A percentile compares a stretch with the other conserved stretches of the same genome.
phyloP scores from a whole-genome alignment of 2,113 vertebrate genomes.

The Baryphthengus martii region DNA sequence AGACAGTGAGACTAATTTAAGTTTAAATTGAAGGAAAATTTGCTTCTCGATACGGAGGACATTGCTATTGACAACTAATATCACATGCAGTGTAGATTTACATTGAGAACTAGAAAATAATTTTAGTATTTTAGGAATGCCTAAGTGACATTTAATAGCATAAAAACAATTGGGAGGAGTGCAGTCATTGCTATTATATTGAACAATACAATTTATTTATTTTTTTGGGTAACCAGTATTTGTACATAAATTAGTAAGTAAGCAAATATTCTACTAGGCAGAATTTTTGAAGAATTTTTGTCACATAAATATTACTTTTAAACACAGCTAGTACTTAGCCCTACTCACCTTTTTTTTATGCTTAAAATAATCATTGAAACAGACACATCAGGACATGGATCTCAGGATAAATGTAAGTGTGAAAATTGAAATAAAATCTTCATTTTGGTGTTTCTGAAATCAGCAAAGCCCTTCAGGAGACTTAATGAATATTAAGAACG shows the following conservation, averaged over 20 bases:
- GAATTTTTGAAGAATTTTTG: background rate
- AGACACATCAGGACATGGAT: background rate
- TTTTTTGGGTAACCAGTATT: background rate
- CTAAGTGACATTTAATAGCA: background rate
- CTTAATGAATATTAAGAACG: slow-evolving; percentile 37
- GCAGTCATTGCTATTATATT: background rate
- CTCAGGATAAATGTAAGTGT: background rate
- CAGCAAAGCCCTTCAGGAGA: background rate
- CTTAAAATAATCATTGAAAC: slow-evolving; percentile 22
- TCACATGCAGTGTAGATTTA: background rate
- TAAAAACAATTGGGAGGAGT: background rate
- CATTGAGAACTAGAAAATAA: background rate
- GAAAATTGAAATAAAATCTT: slow-evolving; percentile 32
- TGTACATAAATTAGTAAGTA: background rate
- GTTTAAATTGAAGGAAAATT: background rate
- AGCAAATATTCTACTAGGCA: background rate
- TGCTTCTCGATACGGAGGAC: background rate
- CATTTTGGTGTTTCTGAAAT: background rate
- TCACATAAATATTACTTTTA: background rate
- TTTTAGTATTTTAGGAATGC: background rate
- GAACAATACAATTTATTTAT: background rate
- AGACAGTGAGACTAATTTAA: background rate
- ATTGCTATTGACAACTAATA: background rate
- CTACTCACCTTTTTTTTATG: slow-evolving; percentile 11
- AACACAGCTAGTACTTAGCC: background rate